These are phyloP conservation scores for Drosophila melanogaster DNA, from an alignment of 1,140 invertebrate species.

Conservation along the genomic window DNA sequence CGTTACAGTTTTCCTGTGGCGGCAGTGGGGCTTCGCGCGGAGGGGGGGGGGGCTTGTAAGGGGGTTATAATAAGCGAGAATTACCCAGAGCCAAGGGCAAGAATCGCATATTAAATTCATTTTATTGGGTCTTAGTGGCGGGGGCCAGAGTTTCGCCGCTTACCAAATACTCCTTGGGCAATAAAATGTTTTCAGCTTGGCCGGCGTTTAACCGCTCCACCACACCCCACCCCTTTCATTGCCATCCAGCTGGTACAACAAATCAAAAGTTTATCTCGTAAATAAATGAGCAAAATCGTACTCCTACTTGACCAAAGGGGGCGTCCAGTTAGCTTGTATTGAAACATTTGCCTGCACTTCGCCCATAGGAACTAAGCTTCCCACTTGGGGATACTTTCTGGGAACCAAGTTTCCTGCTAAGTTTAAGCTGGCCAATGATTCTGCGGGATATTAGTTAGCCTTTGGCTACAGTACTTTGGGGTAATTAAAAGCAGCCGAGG, in stretches of 20 bases:
- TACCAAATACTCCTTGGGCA: slow-evolving; percentile 64
- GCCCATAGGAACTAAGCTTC: slow-evolving; percentile 3
- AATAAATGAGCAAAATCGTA: slow-evolving; percentile 70
- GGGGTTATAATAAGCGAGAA: slow-evolving; percentile 50
- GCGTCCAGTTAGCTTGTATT: slow-evolving; percentile 16
- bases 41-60: background rate
- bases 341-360: slow-evolving; percentile 30
- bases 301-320: slow-evolving; percentile 48
- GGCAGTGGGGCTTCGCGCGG: slow-evolving; percentile 7
- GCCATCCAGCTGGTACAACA: slow-evolving; percentile 51
- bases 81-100: slow-evolving; percentile 55
- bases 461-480: slow-evolving; percentile 36
- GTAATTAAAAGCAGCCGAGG: slow-evolving; percentile 53
- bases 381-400: slow-evolving; percentile 8
- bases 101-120: slow-evolving; percentile 63
- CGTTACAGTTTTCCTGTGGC: slow-evolving; percentile 56
- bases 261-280: slow-evolving; percentile 80
- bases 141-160: slow-evolving; percentile 19
- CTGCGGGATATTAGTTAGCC: slow-evolving; percentile 35
- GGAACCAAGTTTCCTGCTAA: slow-evolving; percentile 1
- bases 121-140: slow-evolving; percentile 41
- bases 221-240: background rate
- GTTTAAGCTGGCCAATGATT: slow-evolving; percentile 29
- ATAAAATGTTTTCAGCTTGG: slow-evolving; percentile 61
- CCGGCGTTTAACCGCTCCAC: background rate